These are phyloP conservation scores for Panthera leo DNA, from an alignment of 2,113 vertebrate species.

Conservation along the genomic window DNA sequence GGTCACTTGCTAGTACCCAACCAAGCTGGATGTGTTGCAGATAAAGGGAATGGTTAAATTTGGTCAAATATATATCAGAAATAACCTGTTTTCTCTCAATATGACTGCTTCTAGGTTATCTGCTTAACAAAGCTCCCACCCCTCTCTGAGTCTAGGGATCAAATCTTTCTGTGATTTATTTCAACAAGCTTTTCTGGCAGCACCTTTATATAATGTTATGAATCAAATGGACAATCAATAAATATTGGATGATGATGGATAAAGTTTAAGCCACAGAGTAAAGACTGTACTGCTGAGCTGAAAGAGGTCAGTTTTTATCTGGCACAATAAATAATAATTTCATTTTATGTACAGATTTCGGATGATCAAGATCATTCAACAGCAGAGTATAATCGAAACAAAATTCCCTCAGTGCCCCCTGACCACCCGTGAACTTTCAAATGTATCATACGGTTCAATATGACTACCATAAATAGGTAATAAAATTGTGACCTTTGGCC, in stretches of 20 bases:
- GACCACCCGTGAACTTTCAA: constrained; percentile 22
- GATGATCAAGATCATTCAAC: background rate
- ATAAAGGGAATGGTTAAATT: background rate
- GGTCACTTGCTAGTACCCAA: fast-evolving
- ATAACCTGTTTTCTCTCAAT: background rate
- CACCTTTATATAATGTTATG: background rate
- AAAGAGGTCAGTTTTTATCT: constrained; percentile 38
- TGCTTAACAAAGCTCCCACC: background rate
- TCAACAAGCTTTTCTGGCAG: background rate
- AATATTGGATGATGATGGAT: constrained; percentile 13
- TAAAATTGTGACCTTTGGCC: constrained; percentile 25
- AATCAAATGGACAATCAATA: constrained; percentile 51
- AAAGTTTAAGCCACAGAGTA: constrained; percentile 30
- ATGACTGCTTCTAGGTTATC: background rate
- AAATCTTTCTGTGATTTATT: background rate
- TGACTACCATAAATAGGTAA: constrained; percentile 34
- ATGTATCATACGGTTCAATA: constrained; percentile 6
- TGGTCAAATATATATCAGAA: background rate
- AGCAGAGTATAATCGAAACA: constrained; percentile 29
- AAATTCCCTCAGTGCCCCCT: background rate
- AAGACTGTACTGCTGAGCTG: background rate
- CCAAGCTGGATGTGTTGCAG: background rate
- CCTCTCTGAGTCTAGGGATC: background rate
- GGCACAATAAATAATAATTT: constrained; percentile 28
- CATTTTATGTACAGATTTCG: background rate